Base-by-base conservation (phyloP, 2,888 invertebrate species). In the Crioceris asparagi region DNA sequence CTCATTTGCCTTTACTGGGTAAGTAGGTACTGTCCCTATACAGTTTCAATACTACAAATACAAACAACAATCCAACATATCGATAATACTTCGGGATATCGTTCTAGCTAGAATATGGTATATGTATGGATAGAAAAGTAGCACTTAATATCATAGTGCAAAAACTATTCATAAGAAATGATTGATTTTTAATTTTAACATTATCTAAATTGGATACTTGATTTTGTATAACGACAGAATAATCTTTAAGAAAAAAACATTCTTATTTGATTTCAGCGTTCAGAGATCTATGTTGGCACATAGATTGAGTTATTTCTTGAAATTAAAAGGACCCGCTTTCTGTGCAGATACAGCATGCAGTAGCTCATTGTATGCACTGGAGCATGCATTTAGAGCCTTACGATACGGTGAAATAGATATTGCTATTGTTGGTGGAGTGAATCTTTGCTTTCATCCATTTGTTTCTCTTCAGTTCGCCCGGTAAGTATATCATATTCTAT, bases 331-430 rank as follows among this genome's bases (percentile, higher is more conserved):
- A 1, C 93, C 93, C 0, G 90, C 91, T 4, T 86, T 80, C 65
- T 73, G 83, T 1, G 71, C 90, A 7, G 94, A 96, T 64, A 90
- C 93, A 0, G 94, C 94, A 0, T 96, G 94, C 61, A 91, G 91
- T n/a, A 93, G 93, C 37, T 86, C 91, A 6, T 71, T 92, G 47
- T 78, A 85, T 50, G 93, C 92, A 0, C 48, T 94, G 38, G 88
- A 93, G 52, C 80, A 82, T 45, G 87, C 84, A 10, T 84, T 80
- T 59, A 71, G 73, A 32, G 75, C 84, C 0, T 76, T 92, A 30
- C 69, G 83, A 21, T 75, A 75, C 47, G 91, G 88, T 0, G 75
- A 80, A 43, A 90, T 91, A 54, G 92, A 96, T 43, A 72, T 81
- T 0, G 94, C 93, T 0, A 76, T 96, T 36, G 88, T 96, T 3